Base-by-base conservation (phyloP, 2,888 invertebrate genomes). In the Ormyrus nitidulus region DNA sequence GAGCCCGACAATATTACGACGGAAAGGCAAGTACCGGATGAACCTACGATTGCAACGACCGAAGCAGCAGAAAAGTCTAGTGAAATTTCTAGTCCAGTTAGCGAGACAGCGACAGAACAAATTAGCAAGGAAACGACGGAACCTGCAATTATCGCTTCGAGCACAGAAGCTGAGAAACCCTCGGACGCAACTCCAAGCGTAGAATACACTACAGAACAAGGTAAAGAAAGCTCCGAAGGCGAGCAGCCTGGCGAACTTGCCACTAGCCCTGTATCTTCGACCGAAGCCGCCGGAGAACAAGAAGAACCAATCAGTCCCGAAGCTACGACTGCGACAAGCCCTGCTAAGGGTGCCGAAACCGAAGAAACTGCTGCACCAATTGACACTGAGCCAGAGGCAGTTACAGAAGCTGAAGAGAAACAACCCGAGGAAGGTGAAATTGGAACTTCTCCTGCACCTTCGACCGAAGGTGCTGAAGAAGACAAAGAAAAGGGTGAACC, bases 21-120 rank as follows among this genome's bases (percentile, higher is more conserved):
- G 2, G 71, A 83, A 56, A 69, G 49, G 49, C 79, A 71, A 73
- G 72, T 8, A 65, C 10, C 34, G 59, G 69, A 69, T 44, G 83
- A 66, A n/a, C 46, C 59, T 61, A 71, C 64, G 56, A 72, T 61
- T 19, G 64, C 61, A 64, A 54, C 66, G 49, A 80, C 78, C 66
- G 84, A 84, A 82, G 83, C 13, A 65, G 62, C 10, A 61, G 79
- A 81, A 65, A 79, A 77, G 74, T 73, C 81, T 79, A 81, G 79
- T 81, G 81, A 79, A 74, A 61, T 46, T 54, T 81, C 81, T 79
- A 81, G 79, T 81, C 79, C 73, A 77, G 69, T 69, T 70, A 77
- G 66, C 62, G 71, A 75, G 69, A 70, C 71, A 62, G 66, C 66
- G 56, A 71, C 66, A 5, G 34, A 73, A 69, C 65, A n/a, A 46